Conservation (phyloP, 92 coral and sea anemone species). For the Chrysogorgia sp. region DNA sequence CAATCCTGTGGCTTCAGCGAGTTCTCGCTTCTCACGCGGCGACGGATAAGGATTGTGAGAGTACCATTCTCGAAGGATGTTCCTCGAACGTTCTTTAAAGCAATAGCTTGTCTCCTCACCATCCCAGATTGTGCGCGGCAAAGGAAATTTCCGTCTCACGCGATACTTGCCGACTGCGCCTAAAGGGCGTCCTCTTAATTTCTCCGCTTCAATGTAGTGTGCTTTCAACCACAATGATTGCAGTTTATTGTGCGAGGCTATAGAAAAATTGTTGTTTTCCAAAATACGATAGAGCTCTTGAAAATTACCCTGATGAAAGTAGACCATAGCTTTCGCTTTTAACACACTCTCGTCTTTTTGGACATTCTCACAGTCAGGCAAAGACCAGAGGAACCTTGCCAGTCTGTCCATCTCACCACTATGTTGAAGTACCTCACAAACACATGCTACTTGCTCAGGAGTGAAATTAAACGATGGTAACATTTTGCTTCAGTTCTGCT, state of each 20-base stretch:
- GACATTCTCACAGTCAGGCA: constrained; percentile 97
- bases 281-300: constrained; percentile 97
- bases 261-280: constrained; percentile 94
- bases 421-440: constrained; percentile 98
- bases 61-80: constrained; percentile 99
- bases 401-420: constrained; percentile 99
- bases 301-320: constrained; percentile 98
- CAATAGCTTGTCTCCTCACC: constrained; percentile 99
- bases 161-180: constrained; percentile 99
- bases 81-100: constrained; percentile 98
- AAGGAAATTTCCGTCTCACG: constrained; percentile 98
- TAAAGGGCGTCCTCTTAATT: constrained; percentile 94
- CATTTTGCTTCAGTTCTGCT: constrained; percentile 38
- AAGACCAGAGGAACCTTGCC: constrained; percentile 98
- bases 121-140: constrained; percentile 99
- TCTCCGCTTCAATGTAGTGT: constrained; percentile 99
- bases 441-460: constrained; percentile 99
- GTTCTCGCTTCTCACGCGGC: constrained; percentile 98
- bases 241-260: constrained; percentile 92
- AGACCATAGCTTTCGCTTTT: constrained; percentile 94
- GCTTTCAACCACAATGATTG: constrained; percentile 99
- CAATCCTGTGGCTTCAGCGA: constrained; percentile 96
- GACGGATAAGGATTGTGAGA: constrained; percentile 99
- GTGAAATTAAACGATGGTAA: constrained; percentile 99
- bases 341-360: constrained; percentile 99